Base-by-base conservation (phyloP, 2,888 invertebrate species). In the Podabrus alpinus region DNA sequence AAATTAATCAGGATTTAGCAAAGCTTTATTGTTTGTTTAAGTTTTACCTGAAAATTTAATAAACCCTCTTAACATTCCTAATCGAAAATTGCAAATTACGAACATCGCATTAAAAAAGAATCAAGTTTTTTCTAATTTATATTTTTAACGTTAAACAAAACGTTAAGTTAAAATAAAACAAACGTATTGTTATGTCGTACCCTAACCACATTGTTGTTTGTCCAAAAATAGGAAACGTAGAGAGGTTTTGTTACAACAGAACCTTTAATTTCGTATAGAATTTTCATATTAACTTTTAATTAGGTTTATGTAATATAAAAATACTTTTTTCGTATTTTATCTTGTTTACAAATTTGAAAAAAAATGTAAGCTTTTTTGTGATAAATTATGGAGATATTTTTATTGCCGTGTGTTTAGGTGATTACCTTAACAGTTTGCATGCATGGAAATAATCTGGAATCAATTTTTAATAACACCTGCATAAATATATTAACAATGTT, bases 351-450 rank as follows among this genome's bases (percentile, higher is more conserved):
- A 45, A 45, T 45, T 45, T n/a, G 45, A 45, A 45, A 45, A 45
- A 45, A 45, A 45, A 2, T 45, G n/a, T 5, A n/a, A 45, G 13
- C 13, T n/a, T 7, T 45, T 2, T 45, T 45, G 7, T 61, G 61
- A 71, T 71, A 29, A 25, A 71, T 71, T 59, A 66, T 29, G 70
- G 15, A 45, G 64, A 71, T 71, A 71, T 59, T 25, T 61, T 71
- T 71, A 71, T 71, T 62, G 64, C 21, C n/a, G 70, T 66, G 70
- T 62, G 45, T 21, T 71, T 60, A 15, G 29, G 29, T 15, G 66
- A 71, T 71, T 71, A 66, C 70, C 15, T 59, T 62, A 19, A 71
- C 25, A 45, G 59, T 21, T 71, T 66, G 70, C 70, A 71, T 71
- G 70, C 21, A 45, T 64, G 13, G 19, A 21, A 66, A 67, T 64